A percentile compares a stretch with the other conserved stretches of the same genome.
Evolutionary conservation across 2,797 vertebrate species (phyloP).

Genomic region (Selene dorsalis): DNA sequence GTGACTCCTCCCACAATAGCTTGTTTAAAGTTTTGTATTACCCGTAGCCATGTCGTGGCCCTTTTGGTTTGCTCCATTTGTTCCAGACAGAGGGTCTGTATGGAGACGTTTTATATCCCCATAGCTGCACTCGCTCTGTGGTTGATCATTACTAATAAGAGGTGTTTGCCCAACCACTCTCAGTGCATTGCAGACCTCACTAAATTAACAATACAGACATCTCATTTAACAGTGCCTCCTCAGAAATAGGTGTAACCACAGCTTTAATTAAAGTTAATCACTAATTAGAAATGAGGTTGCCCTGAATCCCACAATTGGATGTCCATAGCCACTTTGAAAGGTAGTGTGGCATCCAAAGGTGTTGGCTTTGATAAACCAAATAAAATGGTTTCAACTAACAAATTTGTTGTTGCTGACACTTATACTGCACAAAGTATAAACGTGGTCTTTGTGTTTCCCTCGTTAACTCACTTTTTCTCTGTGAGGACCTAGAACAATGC

Average conservation of each 20-base stretch:
- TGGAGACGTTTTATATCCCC: slow-evolving; percentile 41
- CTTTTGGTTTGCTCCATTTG: slow-evolving; percentile 68
- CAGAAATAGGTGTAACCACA: neutral
- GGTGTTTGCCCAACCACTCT: neutral
- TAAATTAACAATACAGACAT: neutral
- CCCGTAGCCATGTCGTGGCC: slow-evolving; percentile 20
- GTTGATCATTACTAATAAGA: slow-evolving; percentile 12
- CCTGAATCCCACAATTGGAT: slow-evolving; percentile 4
- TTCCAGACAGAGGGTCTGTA: slow-evolving; percentile 62
- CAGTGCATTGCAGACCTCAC: slow-evolving; percentile 20
- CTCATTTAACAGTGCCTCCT: neutral
- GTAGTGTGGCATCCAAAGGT: slow-evolving; percentile 36
- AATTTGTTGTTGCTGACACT: slow-evolving; percentile 64
- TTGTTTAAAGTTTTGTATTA: slow-evolving; percentile 45
- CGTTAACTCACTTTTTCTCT: slow-evolving; percentile 36
- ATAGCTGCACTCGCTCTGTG: slow-evolving; percentile 37
- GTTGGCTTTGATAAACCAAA: slow-evolving; percentile 56
- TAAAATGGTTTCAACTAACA: slow-evolving; percentile 66
- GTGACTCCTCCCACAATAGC: slow-evolving; percentile 31
- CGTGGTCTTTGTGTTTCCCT: slow-evolving; percentile 52
- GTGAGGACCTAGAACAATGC: slow-evolving; percentile 65
- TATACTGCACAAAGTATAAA: slow-evolving; percentile 71
- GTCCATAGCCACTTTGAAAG: neutral
- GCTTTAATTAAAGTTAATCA: neutral
- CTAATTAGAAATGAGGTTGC: neutral